A percentile compares a stretch with the other conserved stretches of the same genome.
phyloP scores from a whole-genome alignment of 2,113 vertebrate genomes.

The Gracilinanus agilis region DNA sequence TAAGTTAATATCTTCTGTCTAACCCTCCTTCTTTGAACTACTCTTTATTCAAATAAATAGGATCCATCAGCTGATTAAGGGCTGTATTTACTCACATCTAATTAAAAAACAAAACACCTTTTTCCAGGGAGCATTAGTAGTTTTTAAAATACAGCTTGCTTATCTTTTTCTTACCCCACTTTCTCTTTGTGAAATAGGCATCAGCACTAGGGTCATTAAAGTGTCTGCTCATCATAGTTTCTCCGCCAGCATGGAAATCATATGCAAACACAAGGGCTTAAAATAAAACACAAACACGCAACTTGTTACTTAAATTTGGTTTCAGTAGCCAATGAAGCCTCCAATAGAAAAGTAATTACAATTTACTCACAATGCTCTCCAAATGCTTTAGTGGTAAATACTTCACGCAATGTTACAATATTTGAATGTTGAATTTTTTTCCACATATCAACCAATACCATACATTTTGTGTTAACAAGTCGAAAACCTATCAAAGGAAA shows the following conservation, averaged over 20 bases:
- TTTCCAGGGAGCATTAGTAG: constrained; percentile 34
- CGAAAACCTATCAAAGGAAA: constrained; percentile 91
- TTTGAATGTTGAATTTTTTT: constrained; percentile 99
- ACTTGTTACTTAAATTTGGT: constrained; percentile 62
- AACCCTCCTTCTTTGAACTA: constrained; percentile 26
- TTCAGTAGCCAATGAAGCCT: background rate
- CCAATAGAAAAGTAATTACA: background rate
- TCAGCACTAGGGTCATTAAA: constrained; percentile 98
- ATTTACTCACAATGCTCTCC: constrained; percentile 95
- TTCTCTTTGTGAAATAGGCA: constrained; percentile 98
- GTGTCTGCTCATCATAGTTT: constrained; percentile 99
- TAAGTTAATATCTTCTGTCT: constrained; percentile 9
- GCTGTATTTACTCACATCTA: constrained; percentile 23
- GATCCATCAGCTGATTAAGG: background rate
- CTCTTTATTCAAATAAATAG: constrained; percentile 29
- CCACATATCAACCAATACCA: constrained; percentile 99
- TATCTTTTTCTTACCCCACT: constrained; percentile 93
- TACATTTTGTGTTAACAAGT: constrained; percentile 99
- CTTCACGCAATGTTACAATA: constrained; percentile 95
- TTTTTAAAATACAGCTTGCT: background rate
- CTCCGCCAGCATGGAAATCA: constrained; percentile 98
- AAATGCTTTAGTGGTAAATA: constrained; percentile 99
- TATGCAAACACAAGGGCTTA: constrained; percentile 98
- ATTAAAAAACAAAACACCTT: constrained; percentile 32
- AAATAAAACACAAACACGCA: constrained; percentile 75